Conservation (phyloP, 2,888 invertebrate genomes). For the Micoletzkya japonica region DNA sequence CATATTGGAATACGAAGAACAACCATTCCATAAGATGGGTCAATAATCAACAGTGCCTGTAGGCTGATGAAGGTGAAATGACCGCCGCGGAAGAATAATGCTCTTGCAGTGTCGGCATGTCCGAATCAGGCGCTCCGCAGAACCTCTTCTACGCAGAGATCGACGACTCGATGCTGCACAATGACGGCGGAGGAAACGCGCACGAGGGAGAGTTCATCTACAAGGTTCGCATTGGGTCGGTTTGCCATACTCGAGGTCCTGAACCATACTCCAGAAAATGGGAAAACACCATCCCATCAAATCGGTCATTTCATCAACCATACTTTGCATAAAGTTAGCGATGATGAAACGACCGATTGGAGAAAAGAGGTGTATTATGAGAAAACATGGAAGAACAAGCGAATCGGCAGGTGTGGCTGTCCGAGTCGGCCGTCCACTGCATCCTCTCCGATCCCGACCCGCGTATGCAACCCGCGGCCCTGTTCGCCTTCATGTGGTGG, state of each 20-base stretch:
- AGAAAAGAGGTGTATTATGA: no score
- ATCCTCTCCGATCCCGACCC: conserved; percentile 1
- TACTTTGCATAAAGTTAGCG: no score
- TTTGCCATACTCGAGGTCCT: not conserved
- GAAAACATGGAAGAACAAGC: no score
- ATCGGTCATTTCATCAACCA: no score
- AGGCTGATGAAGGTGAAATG: no score
- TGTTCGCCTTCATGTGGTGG: conserved; percentile 27
- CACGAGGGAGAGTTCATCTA: conserved; percentile 85
- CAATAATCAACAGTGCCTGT: no score
- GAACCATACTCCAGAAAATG: no score
- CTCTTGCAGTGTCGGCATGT: conserved; percentile 59
- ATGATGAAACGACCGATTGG: no score
- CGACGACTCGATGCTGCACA: conserved; percentile 76
- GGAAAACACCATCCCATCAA: no score
- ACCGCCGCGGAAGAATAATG: no score
- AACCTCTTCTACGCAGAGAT: conserved; percentile 80
- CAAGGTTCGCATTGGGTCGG: conserved; percentile 70
- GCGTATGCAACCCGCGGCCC: not conserved
- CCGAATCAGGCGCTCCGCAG: conserved; percentile 78
- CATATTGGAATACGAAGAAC: not conserved
- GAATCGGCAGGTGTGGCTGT: conserved; percentile 25
- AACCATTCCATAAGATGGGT: no score
- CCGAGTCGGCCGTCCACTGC: conserved; percentile 2
- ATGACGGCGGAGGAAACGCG: conserved; percentile 68